Conservation (phyloP, 1,140 invertebrate genomes). For the Venturia canescens region DNA sequence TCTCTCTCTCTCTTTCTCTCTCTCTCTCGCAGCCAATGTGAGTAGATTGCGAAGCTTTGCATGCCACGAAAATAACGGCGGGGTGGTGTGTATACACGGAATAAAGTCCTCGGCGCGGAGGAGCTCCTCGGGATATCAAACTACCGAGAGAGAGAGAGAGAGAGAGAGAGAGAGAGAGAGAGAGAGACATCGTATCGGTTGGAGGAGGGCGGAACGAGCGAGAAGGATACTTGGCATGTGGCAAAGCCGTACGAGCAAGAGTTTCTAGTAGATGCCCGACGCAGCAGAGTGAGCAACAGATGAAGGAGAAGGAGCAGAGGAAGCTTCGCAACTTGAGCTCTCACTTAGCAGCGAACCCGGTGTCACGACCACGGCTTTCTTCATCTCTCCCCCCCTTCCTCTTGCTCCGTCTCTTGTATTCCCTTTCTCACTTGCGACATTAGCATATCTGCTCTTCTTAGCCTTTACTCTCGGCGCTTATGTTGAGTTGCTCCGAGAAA, state of each 20-base stretch:
- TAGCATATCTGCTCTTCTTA: conserved; percentile 63
- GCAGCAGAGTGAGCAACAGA: not conserved
- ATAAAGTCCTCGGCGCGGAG: not conserved
- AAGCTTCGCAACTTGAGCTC: conserved; percentile 53
- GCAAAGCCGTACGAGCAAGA: conserved; percentile 9
- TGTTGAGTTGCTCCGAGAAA: not conserved
- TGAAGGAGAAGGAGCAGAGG: conserved; percentile 31
- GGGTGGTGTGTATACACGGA: not conserved
- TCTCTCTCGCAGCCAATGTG: not conserved
- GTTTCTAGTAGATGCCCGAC: not conserved
- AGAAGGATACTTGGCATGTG: conserved; percentile 26
- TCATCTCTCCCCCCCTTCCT: conserved; percentile 8
- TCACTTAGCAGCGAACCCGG: conserved; percentile 54
- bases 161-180: no score
- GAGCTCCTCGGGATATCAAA: not conserved
- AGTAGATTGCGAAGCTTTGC: not conserved
- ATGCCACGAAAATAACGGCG: not conserved
- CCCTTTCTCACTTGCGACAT: conserved; percentile 48
- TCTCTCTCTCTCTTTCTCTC: no score
- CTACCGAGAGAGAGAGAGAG: conserved; percentile 3
- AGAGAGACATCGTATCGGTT: conserved; percentile 22
- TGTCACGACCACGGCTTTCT: conserved; percentile 53
- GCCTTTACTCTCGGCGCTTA: not conserved
- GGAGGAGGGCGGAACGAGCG: conserved; percentile 32
- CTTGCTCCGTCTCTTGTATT: not conserved